Base-by-base conservation (phyloP, 2,888 invertebrate species). In the Acronicta aceris region DNA sequence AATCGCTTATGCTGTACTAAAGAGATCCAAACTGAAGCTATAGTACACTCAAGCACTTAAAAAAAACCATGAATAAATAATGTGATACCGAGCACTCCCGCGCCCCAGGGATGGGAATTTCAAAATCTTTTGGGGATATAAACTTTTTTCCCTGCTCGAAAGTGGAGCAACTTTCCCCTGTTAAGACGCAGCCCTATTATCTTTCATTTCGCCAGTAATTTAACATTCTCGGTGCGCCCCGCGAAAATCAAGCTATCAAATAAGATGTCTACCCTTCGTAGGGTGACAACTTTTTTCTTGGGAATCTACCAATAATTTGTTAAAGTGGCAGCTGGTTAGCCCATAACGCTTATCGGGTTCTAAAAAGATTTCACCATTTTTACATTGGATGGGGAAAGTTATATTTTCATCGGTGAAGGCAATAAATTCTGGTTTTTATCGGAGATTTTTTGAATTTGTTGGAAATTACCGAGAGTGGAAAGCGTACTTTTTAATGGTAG, bases 201-300 rank as follows among this genome's bases (percentile, higher is more conserved):
- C 94, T 94, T 93, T 93, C 92, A 94, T 94, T 94, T 93, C 92
- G 84, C 86, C 84, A 85, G 93, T 92, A 93, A 94, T 94, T 94
- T 94, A 93, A 92, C 93, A 93, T 93, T 94, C 92, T 89, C 86
- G 79, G 83, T 87, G 86, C 89, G 89, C 93, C 86, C 81, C 85
- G 76, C 75, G 86, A 89, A 89, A 92, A 93, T 92, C 93, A 89
- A 89, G 93, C 94, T 92, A 94, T 94, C 93, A 93, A 93, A 91
- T 88, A 88, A 88, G 88, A 84, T 84, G 87, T 85, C 71, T 84
- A 86, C 89, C 91, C 91, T 89, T 88, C 84, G 82, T 77, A 79
- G 78, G 92, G 92, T 88, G 92, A 92, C 92, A 92, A 92, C 90
- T 92, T 93, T 93, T 91, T 90, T 89, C 87, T 81, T 81, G 85